Evolutionary conservation across 2,113 vertebrate genomes (phyloP).

Genomic region (Perognathus longimembris): DNA sequence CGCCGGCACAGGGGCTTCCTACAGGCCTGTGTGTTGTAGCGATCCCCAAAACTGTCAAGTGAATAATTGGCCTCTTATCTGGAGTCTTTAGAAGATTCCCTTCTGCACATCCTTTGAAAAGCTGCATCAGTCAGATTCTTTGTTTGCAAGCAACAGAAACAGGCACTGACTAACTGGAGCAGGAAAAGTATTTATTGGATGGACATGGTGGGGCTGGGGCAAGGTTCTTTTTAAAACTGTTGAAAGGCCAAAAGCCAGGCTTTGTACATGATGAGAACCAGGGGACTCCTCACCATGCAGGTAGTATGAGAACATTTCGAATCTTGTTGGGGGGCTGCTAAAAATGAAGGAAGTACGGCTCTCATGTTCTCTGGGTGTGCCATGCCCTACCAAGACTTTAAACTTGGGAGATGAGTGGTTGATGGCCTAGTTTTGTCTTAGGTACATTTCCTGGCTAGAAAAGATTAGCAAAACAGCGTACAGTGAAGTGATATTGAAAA

Average conservation of each 20-base stretch:
- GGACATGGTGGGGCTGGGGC: background rate
- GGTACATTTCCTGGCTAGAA: background rate
- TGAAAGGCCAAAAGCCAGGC: constrained; percentile 9
- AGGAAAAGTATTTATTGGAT: constrained; percentile 34
- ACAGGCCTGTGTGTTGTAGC: background rate
- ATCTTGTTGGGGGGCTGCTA: background rate
- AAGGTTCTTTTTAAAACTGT: background rate
- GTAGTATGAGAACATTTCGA: background rate
- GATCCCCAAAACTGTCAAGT: constrained; percentile 69
- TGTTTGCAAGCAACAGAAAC: constrained; percentile 75
- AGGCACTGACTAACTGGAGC: constrained; percentile 35
- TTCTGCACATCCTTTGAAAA: constrained; percentile 70
- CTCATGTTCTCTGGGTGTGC: constrained; percentile 26
- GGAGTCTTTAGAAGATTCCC: constrained; percentile 68
- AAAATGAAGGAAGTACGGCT: background rate
- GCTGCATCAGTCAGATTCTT: constrained; percentile 53
- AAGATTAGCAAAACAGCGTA: background rate
- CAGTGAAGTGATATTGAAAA: too few relatives aligned
- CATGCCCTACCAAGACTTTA: background rate
- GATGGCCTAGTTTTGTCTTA: background rate
- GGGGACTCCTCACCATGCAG: background rate
- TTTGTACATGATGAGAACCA: background rate
- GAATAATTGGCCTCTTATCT: constrained; percentile 76
- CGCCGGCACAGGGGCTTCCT: constrained; percentile 27
- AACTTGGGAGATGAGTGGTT: background rate